A percentile compares a stretch with the other conserved stretches of the same genome.
phyloP scores from a whole-genome alignment of 2,797 vertebrate genomes.

The Emydoidea blandingii region DNA sequence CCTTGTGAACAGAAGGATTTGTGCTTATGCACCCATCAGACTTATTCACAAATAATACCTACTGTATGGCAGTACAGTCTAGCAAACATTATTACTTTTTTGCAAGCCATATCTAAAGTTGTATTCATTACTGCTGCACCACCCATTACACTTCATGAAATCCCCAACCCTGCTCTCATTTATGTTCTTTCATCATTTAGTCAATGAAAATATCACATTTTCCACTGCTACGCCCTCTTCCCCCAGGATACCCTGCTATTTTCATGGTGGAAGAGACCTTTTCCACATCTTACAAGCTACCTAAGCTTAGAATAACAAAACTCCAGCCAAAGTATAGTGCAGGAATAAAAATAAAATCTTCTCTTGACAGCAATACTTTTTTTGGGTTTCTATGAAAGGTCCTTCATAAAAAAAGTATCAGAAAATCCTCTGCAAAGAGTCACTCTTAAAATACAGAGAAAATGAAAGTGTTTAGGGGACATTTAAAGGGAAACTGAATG shows the following conservation, averaged over 20 bases:
- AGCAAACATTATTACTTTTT: not conserved
- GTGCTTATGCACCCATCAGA: not conserved
- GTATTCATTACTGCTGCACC: not conserved
- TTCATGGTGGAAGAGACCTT: not conserved
- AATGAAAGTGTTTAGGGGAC: not conserved
- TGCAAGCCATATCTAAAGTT: not conserved
- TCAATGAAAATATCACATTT: not conserved
- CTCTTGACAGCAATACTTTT: not conserved
- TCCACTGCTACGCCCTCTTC: not conserved
- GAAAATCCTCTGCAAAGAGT: not conserved
- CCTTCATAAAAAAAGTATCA: not conserved
- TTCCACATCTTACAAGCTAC: slow-evolving; percentile 24
- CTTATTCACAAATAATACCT: slow-evolving; percentile 1
- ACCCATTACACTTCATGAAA: not conserved
- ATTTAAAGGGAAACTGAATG: not conserved
- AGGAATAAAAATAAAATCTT: slow-evolving; percentile 49
- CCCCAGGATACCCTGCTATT: slow-evolving; percentile 22
- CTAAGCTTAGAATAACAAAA: not conserved
- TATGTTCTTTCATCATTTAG: not conserved
- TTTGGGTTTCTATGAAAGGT: not conserved
- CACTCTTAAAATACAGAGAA: not conserved
- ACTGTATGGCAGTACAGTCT: not conserved
- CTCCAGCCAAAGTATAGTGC: not conserved
- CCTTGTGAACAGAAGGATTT: not conserved
- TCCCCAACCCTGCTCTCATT: not conserved